Evolutionary conservation across 2,797 vertebrate genomes (phyloP).

Genomic region (Sylvia borin): DNA sequence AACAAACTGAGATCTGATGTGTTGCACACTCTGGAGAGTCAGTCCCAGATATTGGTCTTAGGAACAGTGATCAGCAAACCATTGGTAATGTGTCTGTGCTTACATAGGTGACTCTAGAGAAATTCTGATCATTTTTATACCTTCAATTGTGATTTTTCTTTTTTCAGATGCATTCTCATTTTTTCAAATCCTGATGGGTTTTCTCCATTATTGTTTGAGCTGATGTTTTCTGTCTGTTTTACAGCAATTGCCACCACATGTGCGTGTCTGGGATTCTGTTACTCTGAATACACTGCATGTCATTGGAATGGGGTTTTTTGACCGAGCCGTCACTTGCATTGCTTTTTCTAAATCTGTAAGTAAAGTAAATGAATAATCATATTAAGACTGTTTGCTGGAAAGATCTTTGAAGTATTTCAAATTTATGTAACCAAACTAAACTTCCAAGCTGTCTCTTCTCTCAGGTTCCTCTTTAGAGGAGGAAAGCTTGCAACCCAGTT

Average conservation of each 20-base stretch:
- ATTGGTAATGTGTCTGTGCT: not conserved
- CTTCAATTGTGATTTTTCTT: not conserved
- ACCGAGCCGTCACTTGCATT: constrained; percentile 92
- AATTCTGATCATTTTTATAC: not conserved
- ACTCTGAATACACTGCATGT: constrained; percentile 94
- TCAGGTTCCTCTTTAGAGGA: not conserved
- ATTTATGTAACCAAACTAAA: not conserved
- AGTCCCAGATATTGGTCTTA: not conserved
- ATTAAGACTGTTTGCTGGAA: not conserved
- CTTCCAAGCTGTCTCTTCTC: not conserved
- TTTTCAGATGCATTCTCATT: not conserved
- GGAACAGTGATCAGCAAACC: not conserved
- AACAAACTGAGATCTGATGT: fast-evolving
- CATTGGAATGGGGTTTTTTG: constrained; percentile 92
- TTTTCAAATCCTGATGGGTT: not conserved
- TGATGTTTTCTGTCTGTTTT: not conserved
- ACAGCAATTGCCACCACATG: constrained; percentile 91
- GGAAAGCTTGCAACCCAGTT: not conserved
- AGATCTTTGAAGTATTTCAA: not conserved
- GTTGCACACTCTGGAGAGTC: not conserved
- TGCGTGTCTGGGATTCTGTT: constrained; percentile 98
- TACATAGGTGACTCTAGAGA: not conserved
- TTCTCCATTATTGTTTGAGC: not conserved
- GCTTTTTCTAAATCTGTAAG: constrained; percentile 98
- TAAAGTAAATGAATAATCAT: constrained; percentile 65